Conservation (phyloP, 2,888 invertebrate genomes). For the Phyto melanocephala region DNA sequence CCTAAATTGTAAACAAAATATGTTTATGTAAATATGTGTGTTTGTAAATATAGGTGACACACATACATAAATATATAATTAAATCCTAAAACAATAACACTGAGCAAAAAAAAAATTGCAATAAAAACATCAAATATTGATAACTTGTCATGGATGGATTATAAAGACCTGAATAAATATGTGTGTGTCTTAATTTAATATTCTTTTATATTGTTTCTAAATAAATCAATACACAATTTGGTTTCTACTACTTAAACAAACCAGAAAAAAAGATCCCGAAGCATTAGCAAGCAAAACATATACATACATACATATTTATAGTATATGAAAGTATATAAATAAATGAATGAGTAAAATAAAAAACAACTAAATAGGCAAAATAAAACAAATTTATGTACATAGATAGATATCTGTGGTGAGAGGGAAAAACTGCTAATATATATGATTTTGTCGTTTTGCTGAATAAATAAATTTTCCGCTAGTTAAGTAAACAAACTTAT, state of each 20-base stretch:
- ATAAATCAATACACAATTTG: background rate
- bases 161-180: background rate
- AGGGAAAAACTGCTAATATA: too few species aligned
- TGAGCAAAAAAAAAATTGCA: background rate
- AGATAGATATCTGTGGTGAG: too few species aligned
- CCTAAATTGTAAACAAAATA: background rate
- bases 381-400: background rate
- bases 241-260: background rate
- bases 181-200: background rate
- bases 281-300: background rate
- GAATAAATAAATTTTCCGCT: too few species aligned
- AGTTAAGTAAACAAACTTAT: too few species aligned
- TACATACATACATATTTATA: too few species aligned
- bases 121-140: slow-evolving; percentile 29
- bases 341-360: background rate
- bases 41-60: background rate
- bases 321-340: background rate
- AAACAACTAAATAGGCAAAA: background rate
- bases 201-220: background rate
- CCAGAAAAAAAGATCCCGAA: background rate
- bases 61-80: slow-evolving; percentile 3
- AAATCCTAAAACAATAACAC: background rate
- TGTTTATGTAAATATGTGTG: background rate
- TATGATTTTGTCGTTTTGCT: too few species aligned
- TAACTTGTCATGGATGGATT: slow-evolving; percentile 19